Evolutionary conservation across 2,888 invertebrate genomes (phyloP).

Genomic region (Callyntrura sp.): DNA sequence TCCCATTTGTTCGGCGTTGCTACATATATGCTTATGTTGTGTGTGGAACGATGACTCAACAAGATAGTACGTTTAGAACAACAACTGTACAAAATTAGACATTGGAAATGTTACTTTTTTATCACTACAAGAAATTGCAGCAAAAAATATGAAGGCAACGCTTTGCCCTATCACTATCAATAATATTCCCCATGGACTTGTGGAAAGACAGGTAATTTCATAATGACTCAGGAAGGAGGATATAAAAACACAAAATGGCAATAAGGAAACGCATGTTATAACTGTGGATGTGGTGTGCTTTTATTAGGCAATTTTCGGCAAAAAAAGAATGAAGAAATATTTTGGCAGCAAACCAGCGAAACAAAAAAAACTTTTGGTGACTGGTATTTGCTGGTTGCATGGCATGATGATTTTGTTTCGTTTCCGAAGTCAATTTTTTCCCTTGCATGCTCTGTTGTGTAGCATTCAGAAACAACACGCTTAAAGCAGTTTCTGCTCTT

Average conservation of each 20-base stretch:
- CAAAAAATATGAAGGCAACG: neutral
- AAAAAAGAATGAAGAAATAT: constrained; percentile 8
- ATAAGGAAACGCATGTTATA: constrained; percentile 31
- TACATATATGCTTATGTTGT: neutral
- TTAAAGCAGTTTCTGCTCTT: neutral
- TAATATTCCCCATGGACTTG: constrained; percentile 39
- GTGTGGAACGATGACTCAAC: constrained; percentile 8
- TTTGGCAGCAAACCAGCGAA: constrained; percentile 44
- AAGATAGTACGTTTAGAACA: neutral
- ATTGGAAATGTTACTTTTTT: neutral
- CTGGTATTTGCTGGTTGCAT: neutral
- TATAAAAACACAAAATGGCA: constrained; percentile 19
- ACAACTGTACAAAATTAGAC: neutral
- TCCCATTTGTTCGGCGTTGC: no score
- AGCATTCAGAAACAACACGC: neutral
- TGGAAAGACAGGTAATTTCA: constrained; percentile 54
- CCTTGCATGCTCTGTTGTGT: neutral
- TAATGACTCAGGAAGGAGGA: constrained; percentile 36
- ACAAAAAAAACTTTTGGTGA: neutral
- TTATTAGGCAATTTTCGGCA: neutral
- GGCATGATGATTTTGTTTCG: neutral
- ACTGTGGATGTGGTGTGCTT: neutral
- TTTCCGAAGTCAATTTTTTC: neutral
- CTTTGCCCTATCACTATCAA: constrained; percentile 7
- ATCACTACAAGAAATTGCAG: neutral